Conservation (phyloP, 2,797 vertebrate species). For the Sebastes minor region DNA sequence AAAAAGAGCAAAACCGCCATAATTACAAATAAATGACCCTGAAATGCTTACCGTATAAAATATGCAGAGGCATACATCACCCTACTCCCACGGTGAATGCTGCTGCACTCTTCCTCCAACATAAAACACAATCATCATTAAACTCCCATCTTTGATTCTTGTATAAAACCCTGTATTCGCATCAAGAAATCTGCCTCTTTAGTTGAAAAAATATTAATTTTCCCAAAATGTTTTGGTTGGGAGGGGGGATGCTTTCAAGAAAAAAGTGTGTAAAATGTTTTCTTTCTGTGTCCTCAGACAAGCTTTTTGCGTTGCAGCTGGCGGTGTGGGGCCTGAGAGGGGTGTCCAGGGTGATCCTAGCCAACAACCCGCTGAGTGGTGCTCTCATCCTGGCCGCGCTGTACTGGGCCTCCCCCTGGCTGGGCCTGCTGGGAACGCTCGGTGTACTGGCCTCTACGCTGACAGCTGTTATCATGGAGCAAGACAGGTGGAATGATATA, state of each 20-base stretch:
- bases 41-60: slow-evolving; percentile 23
- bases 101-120: background rate
- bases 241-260: background rate
- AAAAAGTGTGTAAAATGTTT: background rate
- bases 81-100: slow-evolving; percentile 3
- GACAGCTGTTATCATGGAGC: slow-evolving; percentile 75
- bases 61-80: slow-evolving; percentile 28
- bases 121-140: slow-evolving; percentile 22
- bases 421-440: slow-evolving; percentile 75
- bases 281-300: slow-evolving; percentile 63
- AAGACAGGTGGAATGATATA: slow-evolving; percentile 66
- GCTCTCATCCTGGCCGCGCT: slow-evolving; percentile 76
- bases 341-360: slow-evolving; percentile 78
- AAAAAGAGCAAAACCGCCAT: background rate
- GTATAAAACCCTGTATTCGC: background rate
- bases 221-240: no score
- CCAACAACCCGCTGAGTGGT: slow-evolving; percentile 82
- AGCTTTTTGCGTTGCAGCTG: slow-evolving; percentile 74
- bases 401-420: slow-evolving; percentile 79
- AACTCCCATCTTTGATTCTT: background rate
- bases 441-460: slow-evolving; percentile 77
- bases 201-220: background rate
- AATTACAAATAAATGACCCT: slow-evolving; percentile 14
- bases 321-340: slow-evolving; percentile 76
- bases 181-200: background rate